Evolutionary conservation across 2,888 invertebrate species (phyloP), one percentile per base, ranked within the genome.

Genomic region (Buathra laborator): DNA sequence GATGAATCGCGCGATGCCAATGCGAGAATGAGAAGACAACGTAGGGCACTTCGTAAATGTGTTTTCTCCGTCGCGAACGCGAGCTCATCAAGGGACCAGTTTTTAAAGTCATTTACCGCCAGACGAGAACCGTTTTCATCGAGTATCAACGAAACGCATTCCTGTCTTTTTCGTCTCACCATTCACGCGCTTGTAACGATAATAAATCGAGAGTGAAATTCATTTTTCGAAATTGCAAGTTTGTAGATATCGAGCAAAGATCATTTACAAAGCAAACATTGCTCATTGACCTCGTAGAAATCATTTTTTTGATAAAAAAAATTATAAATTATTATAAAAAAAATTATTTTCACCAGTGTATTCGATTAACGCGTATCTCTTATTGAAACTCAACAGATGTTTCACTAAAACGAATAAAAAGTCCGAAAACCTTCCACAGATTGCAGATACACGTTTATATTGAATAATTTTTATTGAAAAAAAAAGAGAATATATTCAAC

Each of bases 151-250:
- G 29, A 67, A 16, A 56, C 9, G 44, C 56, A 44, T 19, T 16
- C 12, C 32, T 10, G 46, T 12, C 51, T 66, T 75, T 48, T 46
- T 48, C 19, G 12, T 75, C 14, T 12, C 62, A 53, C 19, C 29
- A 46, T 7, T 24, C 44, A n/a, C 12, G 64, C 12, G 43, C 51
- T 70, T 51, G 66, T 59, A 59, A 74, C 64, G 64, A 71, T 64
- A 66, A 71, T 56, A 82, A 71, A 71, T 37, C 32, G 46, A 76
- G 46, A 71, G 64, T 44, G 62, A 76, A 82, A 76, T 82, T 74
- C 43, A 74, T 81, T 67, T 24, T 37, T 75, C 72, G 19, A 14
- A 10, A 32, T 6, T 71, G 24, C 14, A 16, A 14, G 32, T 46
- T 24, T 66, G 4, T 16, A 12, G 19, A 24, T 19, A 56, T 44